Conservation (phyloP, 2,797 vertebrate species). For the Microctenopoma lineatum region DNA sequence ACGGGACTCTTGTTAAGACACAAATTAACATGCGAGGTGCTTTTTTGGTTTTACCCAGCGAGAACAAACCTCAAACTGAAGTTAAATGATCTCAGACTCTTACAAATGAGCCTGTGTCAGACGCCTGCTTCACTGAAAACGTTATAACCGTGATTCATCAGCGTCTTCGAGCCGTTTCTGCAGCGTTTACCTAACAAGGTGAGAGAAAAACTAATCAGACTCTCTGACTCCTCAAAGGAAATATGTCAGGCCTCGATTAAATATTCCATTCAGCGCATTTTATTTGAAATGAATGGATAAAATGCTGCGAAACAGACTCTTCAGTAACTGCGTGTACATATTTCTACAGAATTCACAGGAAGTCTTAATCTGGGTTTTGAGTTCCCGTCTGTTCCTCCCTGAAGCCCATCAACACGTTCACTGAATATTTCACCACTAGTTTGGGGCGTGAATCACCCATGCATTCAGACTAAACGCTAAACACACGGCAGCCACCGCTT, state of each 20-base stretch:
- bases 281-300: constrained; percentile 23
- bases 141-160: too few relatives aligned
- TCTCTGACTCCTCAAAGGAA: constrained; percentile 17
- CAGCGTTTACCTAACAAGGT: too few relatives aligned
- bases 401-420: constrained; percentile 16
- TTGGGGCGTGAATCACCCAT: neutral
- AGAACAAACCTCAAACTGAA: too few relatives aligned
- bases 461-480: constrained; percentile 7
- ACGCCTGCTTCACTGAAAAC: too few relatives aligned
- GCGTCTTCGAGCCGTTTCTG: too few relatives aligned
- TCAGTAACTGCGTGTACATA: constrained; percentile 30
- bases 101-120: too few relatives aligned
- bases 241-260: constrained; percentile 22
- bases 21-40: too few relatives aligned
- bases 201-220: constrained; percentile 21
- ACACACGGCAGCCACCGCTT: constrained; percentile 10
- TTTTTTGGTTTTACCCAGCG: too few relatives aligned
- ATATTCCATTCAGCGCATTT: constrained; percentile 35
- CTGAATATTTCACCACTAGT: constrained; percentile 35
- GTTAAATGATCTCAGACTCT: too few relatives aligned
- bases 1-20: too few relatives aligned
- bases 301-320: constrained; percentile 21
- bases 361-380: neutral
- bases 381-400: constrained; percentile 28
- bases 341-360: constrained; percentile 10